phyloP scores from a whole-genome alignment of 2,888 invertebrate genomes.

The Apotomis betuletana region DNA sequence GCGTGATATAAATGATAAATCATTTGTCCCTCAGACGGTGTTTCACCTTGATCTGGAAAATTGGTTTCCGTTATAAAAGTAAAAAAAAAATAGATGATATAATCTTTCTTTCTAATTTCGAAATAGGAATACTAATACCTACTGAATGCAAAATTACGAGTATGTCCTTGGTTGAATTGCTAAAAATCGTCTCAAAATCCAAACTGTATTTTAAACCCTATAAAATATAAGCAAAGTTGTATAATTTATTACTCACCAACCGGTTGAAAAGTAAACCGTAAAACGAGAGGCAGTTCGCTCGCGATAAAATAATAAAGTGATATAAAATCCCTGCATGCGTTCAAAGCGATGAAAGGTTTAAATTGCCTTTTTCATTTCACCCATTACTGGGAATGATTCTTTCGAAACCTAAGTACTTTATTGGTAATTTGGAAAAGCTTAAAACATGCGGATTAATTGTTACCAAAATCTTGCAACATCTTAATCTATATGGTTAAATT shows the following conservation, averaged over 20 bases:
- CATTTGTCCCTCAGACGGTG: too few species aligned
- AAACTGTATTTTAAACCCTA: slow-evolving; percentile 18
- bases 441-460: slow-evolving; percentile 12
- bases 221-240: slow-evolving; percentile 52
- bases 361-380: slow-evolving; percentile 63
- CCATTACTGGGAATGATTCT: slow-evolving; percentile 62
- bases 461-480: neutral
- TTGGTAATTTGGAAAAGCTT: slow-evolving; percentile 17
- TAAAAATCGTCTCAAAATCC: neutral
- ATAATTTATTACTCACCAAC: slow-evolving; percentile 69
- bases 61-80: too few species aligned
- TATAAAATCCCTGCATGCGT: slow-evolving; percentile 68
- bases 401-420: slow-evolving; percentile 60
- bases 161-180: too few species aligned
- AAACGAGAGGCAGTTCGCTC: slow-evolving; percentile 71
- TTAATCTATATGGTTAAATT: neutral
- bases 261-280: slow-evolving; percentile 74
- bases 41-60: too few species aligned
- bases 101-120: too few species aligned
- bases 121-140: too few species aligned
- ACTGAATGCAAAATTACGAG: too few species aligned
- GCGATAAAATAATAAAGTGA: slow-evolving; percentile 78
- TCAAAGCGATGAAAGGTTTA: slow-evolving; percentile 60
- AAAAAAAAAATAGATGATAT: too few species aligned
- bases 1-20: too few species aligned